Evolutionary conservation across 2,113 vertebrate genomes (phyloP), one percentile per base, ranked within the genome.

Genomic region (Tetraodon nigroviridis): DNA sequence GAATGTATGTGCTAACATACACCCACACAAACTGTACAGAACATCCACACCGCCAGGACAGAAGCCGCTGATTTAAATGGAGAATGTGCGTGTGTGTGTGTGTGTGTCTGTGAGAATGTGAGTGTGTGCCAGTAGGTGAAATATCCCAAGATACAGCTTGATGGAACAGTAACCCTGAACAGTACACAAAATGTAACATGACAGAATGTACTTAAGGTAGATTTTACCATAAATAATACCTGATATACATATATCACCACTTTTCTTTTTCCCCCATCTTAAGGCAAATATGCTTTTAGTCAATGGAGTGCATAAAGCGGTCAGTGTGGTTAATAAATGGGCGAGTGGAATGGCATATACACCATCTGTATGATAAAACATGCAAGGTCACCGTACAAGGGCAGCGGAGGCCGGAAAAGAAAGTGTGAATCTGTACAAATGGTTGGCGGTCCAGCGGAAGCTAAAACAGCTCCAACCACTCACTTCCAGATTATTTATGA

Each of bases 221-320:
- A 86, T 79, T 82, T 84, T 82, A 68, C 71, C 77, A 83, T 85
- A 87, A 89, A 89, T 86, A 88, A 89, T 86, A 88, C 84, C 86
- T 87, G 87, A 85, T 83, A 83, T 75, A 84, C 47, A 76, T 67
- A 76, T 67, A 76, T 80, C 72, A 61, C 78, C 62, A 80, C 79
- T 77, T 85, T 21, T 63, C 67, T 80, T 68, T 80, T 74, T 70
- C 81, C n/a, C n/a, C n/a, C 81, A 72, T 62, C 56, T 82, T 89
- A 88, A 90, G 89, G 87, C 89, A 87, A 83, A 80, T 81, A 87
- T 56, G 66, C 58, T 84, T 84, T 76, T 70, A 61, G 79, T 78
- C 83, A 63, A 51, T 65, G 78, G 84, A 88, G 86, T 87, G 86
- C 82, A 86, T 88, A 86, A 82, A 80, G 78, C 83, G 51, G 51